phyloP scores from a whole-genome alignment of 2,113 vertebrate genomes.

The Urocynchramus pylzowi region DNA sequence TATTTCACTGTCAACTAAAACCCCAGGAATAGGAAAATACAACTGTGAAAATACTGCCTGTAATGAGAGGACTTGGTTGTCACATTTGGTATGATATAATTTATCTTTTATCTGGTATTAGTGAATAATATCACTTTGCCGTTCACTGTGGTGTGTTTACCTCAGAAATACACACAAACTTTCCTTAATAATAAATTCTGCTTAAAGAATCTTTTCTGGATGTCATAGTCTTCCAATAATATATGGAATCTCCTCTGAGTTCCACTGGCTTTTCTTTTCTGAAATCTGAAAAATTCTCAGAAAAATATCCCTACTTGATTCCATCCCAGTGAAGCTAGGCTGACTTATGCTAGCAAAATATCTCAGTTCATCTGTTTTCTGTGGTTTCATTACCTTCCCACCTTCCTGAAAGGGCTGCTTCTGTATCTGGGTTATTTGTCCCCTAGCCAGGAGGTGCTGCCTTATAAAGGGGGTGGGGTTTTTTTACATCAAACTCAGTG shows the following conservation, averaged over 20 bases:
- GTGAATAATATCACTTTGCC: not conserved
- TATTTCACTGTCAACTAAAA: slow-evolving; percentile 43
- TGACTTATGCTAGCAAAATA: not conserved
- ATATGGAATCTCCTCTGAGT: not conserved
- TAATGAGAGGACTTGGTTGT: slow-evolving; percentile 41
- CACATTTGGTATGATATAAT: slow-evolving; percentile 30
- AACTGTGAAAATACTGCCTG: slow-evolving; percentile 38
- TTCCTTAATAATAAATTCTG: not conserved
- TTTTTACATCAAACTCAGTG: not conserved
- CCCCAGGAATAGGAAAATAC: slow-evolving; percentile 31
- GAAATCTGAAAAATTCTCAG: not conserved
- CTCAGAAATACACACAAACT: not conserved
- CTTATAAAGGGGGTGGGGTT: not conserved
- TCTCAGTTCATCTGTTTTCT: not conserved
- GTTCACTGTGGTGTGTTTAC: not conserved
- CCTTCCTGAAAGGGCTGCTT: not conserved
- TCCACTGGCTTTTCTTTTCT: not conserved
- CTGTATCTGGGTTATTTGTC: not conserved
- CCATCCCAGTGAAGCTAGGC: not conserved
- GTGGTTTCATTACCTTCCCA: not conserved
- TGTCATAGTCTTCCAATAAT: not conserved
- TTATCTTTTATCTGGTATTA: slow-evolving; percentile 24
- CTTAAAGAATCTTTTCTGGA: not conserved
- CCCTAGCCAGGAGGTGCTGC: not conserved
- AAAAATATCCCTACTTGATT: not conserved